These are phyloP conservation scores for Tinea pellionella DNA, from an alignment of 2,888 invertebrate genomes.

Conservation along the genomic window DNA sequence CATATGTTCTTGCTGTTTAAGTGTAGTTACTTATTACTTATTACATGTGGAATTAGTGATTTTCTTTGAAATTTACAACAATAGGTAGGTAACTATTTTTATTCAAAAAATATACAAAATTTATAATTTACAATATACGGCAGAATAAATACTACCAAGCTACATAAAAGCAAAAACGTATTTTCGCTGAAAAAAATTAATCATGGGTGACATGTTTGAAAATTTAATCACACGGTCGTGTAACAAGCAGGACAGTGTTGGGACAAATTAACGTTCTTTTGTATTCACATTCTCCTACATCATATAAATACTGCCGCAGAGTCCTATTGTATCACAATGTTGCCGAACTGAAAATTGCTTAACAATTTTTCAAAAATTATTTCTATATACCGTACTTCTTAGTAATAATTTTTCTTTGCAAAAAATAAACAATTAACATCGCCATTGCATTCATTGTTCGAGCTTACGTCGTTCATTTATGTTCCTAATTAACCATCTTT, in stretches of 20 bases:
- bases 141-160: too few relatives aligned
- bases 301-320: constrained; percentile 40
- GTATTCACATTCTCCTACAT: constrained; percentile 24
- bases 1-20: not conserved
- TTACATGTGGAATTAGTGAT: not conserved
- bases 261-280: constrained; percentile 43
- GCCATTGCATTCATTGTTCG: constrained; percentile 5
- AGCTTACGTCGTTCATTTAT: constrained; percentile 10
- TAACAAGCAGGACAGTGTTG: constrained; percentile 24
- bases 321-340: constrained; percentile 18
- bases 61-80: not conserved
- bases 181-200: constrained; percentile 33
- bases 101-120: not conserved
- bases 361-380: not conserved
- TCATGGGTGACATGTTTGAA: constrained; percentile 46
- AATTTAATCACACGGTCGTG: constrained; percentile 56
- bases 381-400: too few relatives aligned
- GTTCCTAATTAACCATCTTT: not conserved
- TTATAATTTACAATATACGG: not conserved
- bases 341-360: not conserved
- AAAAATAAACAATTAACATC: constrained; percentile 7
- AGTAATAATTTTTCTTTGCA: too few relatives aligned
- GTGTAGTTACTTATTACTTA: not conserved
- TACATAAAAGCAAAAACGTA: not conserved
- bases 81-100: not conserved